Base-by-base conservation (phyloP, 2,888 invertebrate species). In the Diarsia mendica region DNA sequence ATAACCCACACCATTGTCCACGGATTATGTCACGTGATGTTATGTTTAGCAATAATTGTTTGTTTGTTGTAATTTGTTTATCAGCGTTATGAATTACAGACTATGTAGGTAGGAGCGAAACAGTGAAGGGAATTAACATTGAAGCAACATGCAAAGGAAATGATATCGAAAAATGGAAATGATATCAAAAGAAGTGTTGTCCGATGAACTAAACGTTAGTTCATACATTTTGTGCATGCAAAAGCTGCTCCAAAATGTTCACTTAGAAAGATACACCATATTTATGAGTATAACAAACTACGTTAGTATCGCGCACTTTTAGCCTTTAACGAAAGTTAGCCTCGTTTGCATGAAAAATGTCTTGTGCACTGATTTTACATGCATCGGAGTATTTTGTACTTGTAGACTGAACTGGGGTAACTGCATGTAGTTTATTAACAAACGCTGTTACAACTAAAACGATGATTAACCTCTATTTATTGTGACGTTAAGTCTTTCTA, bases 291-390 rank as follows among this genome's bases (percentile, higher is more conserved):
- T 39, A 39, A 39, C 48, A n/a, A 71, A 64, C 44, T 49, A 15
- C 53, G 72, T 44, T 71, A 44, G 48, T 48, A 53, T 55, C 39
- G 39, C 15, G 20, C 39, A 55, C 48, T 13, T 79, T 48, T 70
- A 39, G 3, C 13, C 39, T 76, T 68, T 61, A 28, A 33, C n/a
- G 8, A 67, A 67, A 68, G 60, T 46, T 78, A 70, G 39, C 5
- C 2, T 23, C 55, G 39, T 63, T 61, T 67, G 44, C 63, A 64
- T 72, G 72, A 64, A 76, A 79, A 79, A 71, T 48, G 28, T 63
- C 28, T 53, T 33, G n/a, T 63, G 20, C 49, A 55, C 55, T 46
- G 33, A 55, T 72, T 44, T 3, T 72, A 11, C 23, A 64, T 64
- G 80, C 53, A 33, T 46, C 33, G 20, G 49, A 55, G 18, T 71